These are phyloP conservation scores for Australoheros scitulus DNA, from an alignment of 2,113 vertebrate genomes.

Conservation along the genomic window DNA sequence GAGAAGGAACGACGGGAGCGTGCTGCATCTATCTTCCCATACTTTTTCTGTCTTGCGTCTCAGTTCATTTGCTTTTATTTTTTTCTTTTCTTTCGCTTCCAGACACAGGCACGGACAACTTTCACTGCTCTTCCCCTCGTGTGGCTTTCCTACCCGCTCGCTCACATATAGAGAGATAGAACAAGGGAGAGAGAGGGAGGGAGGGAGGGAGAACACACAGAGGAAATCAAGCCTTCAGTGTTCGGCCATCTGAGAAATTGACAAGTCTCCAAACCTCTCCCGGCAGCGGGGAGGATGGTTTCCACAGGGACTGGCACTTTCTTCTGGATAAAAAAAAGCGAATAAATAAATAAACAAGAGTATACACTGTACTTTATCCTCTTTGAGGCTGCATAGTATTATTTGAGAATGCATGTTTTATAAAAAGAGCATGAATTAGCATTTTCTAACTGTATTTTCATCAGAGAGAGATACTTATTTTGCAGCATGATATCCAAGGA, in stretches of 20 bases:
- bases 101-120: not conserved
- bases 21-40: conserved; percentile 25
- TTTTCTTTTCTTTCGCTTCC: not conserved
- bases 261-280: conserved; percentile 60
- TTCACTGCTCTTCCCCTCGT: not conserved
- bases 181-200: not conserved
- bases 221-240: conserved; percentile 68
- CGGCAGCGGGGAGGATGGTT: conserved; percentile 29
- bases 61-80: not conserved
- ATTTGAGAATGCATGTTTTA: not conserved
- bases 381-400: not conserved
- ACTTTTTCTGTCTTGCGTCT: conserved; percentile 25
- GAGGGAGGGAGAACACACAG: conserved; percentile 29
- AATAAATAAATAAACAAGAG: fast-evolving
- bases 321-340: not conserved
- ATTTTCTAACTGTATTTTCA: not conserved
- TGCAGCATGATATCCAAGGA: not conserved
- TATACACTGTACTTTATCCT: not conserved
- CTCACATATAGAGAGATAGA: not conserved
- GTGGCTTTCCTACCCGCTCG: conserved; percentile 6
- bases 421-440: not conserved
- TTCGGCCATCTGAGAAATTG: conserved; percentile 73
- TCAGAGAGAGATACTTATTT: not conserved
- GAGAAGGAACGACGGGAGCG: conserved; percentile 15
- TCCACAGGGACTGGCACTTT: conserved; percentile 41